These are phyloP conservation scores for Netelia inedita DNA, from an alignment of 2,888 invertebrate species.

Conservation along the genomic window DNA sequence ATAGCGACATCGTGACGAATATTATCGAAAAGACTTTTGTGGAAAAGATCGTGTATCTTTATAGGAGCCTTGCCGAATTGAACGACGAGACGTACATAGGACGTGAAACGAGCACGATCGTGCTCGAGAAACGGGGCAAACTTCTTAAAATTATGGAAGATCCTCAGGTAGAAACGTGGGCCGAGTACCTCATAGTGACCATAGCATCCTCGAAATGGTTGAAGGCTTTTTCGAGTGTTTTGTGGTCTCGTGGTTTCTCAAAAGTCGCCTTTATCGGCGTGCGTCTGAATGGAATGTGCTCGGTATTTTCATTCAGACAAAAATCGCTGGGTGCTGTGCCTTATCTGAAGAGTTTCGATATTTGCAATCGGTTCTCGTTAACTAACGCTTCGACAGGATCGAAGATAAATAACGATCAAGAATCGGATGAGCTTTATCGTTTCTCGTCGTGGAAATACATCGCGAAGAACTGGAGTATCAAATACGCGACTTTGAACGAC, in stretches of 20 bases:
- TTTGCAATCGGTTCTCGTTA: neutral
- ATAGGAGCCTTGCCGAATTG: neutral
- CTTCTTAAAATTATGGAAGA: neutral
- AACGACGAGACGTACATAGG: too few species aligned
- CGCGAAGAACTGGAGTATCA: neutral
- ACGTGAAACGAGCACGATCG: slow-evolving; percentile 20
- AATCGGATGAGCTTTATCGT: neutral
- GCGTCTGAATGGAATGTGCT: neutral
- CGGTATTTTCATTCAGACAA: neutral
- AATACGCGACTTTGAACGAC: neutral
- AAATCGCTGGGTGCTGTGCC: neutral
- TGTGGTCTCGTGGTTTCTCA: slow-evolving; percentile 13
- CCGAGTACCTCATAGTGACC: slow-evolving; percentile 29
- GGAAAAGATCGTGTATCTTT: neutral
- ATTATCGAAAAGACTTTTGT: neutral
- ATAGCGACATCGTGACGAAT: neutral
- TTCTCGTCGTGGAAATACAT: neutral
- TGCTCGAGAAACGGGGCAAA: slow-evolving; percentile 1
- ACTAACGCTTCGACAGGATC: too few species aligned
- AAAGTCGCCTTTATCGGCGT: slow-evolving; percentile 8
- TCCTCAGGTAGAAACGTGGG: neutral
- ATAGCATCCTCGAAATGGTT: slow-evolving; percentile 15
- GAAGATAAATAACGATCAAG: neutral
- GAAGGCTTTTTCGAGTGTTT: neutral
- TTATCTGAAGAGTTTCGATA: neutral